Evolutionary conservation across 2,888 invertebrate genomes (phyloP).

Genomic region (Ypsolopha sequella): DNA sequence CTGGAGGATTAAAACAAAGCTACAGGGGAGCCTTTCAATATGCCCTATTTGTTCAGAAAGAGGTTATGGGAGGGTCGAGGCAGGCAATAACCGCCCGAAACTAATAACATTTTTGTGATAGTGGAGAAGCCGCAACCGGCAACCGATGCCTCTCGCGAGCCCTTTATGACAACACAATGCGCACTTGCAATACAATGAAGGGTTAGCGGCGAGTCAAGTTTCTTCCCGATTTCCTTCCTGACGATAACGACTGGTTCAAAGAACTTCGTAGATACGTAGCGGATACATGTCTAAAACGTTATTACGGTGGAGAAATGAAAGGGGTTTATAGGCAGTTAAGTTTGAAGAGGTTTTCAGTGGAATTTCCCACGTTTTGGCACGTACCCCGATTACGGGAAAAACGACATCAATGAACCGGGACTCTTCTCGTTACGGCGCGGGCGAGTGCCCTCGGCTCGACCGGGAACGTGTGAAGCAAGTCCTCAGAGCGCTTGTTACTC

Average conservation of each 20-base stretch:
- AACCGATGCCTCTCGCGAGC: constrained; percentile 34
- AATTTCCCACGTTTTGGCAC: constrained; percentile 23
- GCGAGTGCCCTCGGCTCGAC: constrained; percentile 49
- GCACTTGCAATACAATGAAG: constrained; percentile 51
- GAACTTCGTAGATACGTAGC: neutral
- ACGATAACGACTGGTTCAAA: constrained; percentile 22
- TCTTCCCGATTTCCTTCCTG: constrained; percentile 27
- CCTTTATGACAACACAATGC: constrained; percentile 56
- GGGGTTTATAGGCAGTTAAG: constrained; percentile 1
- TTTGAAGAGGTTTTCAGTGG: neutral
- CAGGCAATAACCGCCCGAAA: constrained; percentile 62
- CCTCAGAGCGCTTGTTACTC: constrained; percentile 38
- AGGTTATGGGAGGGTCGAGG: constrained; percentile 39
- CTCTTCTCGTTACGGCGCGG: constrained; percentile 52
- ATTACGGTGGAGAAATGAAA: neutral
- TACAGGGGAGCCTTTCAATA: constrained; percentile 16
- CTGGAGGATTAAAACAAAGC: constrained; percentile 16
- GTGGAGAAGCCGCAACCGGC: constrained; percentile 42
- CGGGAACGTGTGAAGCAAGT: constrained; percentile 57
- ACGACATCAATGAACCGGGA: constrained; percentile 53
- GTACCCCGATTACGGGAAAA: constrained; percentile 36
- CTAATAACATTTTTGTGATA: constrained; percentile 68
- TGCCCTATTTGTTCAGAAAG: constrained; percentile 30
- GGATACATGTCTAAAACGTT: neutral
- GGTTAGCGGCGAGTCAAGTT: constrained; percentile 36